Percentiles rank a stretch among this genome's conserved stretches.
Conservation (phyloP, 2,797 vertebrate genomes). For the Clarias laeviceps region DNA sequence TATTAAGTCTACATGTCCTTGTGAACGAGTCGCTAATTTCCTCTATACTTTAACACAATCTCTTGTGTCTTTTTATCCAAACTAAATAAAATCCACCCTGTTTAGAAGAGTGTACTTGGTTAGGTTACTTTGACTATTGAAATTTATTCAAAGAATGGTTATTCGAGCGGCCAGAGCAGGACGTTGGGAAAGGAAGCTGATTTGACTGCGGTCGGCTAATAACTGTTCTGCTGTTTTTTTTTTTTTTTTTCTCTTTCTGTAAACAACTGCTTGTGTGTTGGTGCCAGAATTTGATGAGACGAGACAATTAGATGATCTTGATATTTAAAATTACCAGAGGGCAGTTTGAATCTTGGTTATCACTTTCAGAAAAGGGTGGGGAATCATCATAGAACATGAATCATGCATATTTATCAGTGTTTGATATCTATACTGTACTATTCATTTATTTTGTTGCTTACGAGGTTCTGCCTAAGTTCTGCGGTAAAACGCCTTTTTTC, state of each 20-base stretch:
- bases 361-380: background rate
- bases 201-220: slow-evolving; percentile 5
- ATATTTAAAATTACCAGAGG: slow-evolving; percentile 56
- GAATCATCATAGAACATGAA: background rate
- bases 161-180: background rate
- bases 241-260: slow-evolving; percentile 34
- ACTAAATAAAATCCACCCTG: background rate
- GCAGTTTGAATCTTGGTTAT: background rate
- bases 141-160: background rate
- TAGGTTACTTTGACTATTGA: slow-evolving; percentile 20
- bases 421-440: background rate
- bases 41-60: background rate
- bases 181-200: background rate
- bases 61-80: background rate
- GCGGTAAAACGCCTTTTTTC: background rate
- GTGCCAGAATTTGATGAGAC: background rate
- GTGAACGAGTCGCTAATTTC: background rate
- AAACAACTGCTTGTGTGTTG: background rate
- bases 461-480: background rate
- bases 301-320: slow-evolving; percentile 45
- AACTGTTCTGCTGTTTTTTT: background rate
- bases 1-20: background rate
- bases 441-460: background rate
- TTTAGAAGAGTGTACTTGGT: background rate
- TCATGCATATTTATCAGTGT: background rate